phyloP scores from a whole-genome alignment of 2,888 invertebrate species.

The Drosophila quasianomalipes region DNA sequence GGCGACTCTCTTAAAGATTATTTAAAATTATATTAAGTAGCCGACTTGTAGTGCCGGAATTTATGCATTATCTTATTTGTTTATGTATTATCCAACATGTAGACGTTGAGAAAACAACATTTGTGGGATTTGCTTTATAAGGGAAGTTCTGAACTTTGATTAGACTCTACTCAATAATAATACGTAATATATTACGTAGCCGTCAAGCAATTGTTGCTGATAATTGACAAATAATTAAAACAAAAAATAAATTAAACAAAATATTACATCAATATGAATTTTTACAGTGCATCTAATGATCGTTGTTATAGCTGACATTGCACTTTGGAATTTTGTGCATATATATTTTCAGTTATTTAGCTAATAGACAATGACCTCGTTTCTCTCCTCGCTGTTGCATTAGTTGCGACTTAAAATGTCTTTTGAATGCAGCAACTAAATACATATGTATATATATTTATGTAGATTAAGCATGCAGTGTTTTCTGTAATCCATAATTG shows the following conservation, averaged over 20 bases:
- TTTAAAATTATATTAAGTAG: neutral
- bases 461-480: conserved; percentile 14
- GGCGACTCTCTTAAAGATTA: neutral
- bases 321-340: conserved; percentile 38
- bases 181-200: too few relatives aligned
- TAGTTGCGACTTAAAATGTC: conserved; percentile 45
- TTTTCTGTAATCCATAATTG: conserved; percentile 28
- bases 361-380: conserved; percentile 69
- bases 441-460: conserved; percentile 2
- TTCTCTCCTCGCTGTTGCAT: conserved; percentile 32
- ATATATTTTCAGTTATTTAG: conserved; percentile 46
- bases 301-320: conserved; percentile 11
- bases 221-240: too few relatives aligned
- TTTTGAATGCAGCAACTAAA: conserved; percentile 46
- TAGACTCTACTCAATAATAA: neutral
- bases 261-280: neutral
- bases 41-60: neutral
- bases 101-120: neutral
- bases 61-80: too few relatives aligned
- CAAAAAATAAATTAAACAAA: neutral
- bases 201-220: neutral
- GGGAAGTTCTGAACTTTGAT: neutral
- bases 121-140: neutral
- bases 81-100: neutral
- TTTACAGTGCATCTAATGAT: conserved; percentile 28